A percentile compares a stretch with the other conserved stretches of the same genome.
Conservation (phyloP, 92 coral and sea anemone species). For the Phenganax subtilis region DNA sequence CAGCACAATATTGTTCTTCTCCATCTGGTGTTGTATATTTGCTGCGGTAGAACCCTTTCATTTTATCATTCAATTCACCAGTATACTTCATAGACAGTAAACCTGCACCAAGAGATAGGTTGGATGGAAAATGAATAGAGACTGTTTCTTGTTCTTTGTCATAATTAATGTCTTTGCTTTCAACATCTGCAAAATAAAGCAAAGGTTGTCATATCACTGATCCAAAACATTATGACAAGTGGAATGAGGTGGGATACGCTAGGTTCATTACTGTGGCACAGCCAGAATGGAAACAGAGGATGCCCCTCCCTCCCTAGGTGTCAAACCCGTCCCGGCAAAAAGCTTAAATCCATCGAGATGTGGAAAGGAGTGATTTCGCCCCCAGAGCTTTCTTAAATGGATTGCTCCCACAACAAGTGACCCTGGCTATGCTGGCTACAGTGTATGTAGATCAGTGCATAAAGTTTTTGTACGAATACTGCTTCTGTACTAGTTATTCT, state of each 20-base stretch:
- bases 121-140: conserved; percentile 64
- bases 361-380: no score
- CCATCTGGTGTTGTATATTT: conserved; percentile 73
- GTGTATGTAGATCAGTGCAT: no score
- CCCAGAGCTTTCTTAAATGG: no score
- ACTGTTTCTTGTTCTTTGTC: conserved; percentile 85
- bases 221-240: not conserved
- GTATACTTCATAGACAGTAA: conserved; percentile 67
- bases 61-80: conserved; percentile 90
- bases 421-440: no score
- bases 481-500: no score
- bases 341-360: no score
- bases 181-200: conserved; percentile 44
- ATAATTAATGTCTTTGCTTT: conserved; percentile 65
- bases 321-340: no score
- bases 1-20: conserved; percentile 85
- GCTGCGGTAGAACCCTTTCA: conserved; percentile 98
- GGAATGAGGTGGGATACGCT: not conserved
- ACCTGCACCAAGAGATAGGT: conserved; percentile 72
- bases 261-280: no score
- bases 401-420: no score
- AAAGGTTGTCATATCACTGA: not conserved
- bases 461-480: no score
- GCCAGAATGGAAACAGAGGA: no score
- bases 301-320: no score